Evolutionary conservation across 2,113 vertebrate species (phyloP), one percentile per base, ranked within the genome.

Genomic region (Thalassoma bifasciatum): DNA sequence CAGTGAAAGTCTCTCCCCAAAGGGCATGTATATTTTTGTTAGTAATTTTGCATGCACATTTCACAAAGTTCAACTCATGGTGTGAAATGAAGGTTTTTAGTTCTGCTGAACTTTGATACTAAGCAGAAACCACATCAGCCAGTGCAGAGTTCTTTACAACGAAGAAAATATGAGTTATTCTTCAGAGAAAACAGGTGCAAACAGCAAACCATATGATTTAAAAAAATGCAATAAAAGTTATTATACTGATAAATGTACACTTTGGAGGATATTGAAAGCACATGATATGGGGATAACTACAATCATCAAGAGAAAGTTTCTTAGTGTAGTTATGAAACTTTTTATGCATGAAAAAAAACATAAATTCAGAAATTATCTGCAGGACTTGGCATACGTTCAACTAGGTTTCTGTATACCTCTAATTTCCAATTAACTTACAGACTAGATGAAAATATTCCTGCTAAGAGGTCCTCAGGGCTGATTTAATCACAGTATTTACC

Each of bases 401-500:
- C 23, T 66, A 10, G 49, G 13, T 61, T 11, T 38, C 4, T 57
- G 4, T 21, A 10, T 42, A 47, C 10, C 8, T 51, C 2, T 47
- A 21, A n/a, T 63, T 6, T 13, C 37, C 16, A 66, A 61, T 26
- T 14, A 40, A 42, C 59, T 34, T 13, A 53, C 40, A 67, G 8
- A 61, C 6, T 51, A 12, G 7, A 57, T 36, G 10, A 19, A 57
- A 73, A 66, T 40, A 14, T 0, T 36, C 8, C 40, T 26, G 54
- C 26, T 10, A 30, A 65, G 36, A 51, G 21, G 52, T 63, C 38
- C 36, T 36, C n/a, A 37, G 63, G 13, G 13, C 54, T 74, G 53
- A 80, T 74, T 66, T 63, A 79, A 62, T 60, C 9, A 21, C 21
- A 10, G 11, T 52, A 53, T 77, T 81, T 66, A 77, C 19, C 62